Evolutionary conservation across 2,888 invertebrate genomes (phyloP), one percentile per base, ranked within the genome.

Genomic region (Campoplex capitator): DNA sequence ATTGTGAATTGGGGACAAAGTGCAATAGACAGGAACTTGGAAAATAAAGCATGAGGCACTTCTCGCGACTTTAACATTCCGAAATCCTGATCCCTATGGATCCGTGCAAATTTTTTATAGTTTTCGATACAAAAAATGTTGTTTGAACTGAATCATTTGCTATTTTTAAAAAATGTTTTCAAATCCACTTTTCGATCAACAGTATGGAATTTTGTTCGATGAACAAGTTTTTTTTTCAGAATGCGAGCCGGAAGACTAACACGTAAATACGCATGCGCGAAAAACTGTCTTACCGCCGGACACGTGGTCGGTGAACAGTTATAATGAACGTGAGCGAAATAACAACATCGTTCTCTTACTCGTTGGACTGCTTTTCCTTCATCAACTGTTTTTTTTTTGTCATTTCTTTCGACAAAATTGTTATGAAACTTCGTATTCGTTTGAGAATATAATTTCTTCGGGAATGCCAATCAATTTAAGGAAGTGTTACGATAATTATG

Each of bases 271-370:
- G 16, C 51, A n/a, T 80, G 35, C 78, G 62, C 13, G 54, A 65
- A 48, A 81, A 74, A 78, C 62, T 35, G 32, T 35, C 76, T 28
- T 16, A 23, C 45, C 73, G 28, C 62, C 32, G 28, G 51, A 75
- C 83, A 73, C 74, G 62, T 85, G 90, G 86, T 70, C 86, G 77
- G 83, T 87, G 73, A 88, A 90, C 88, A 84, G 90, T 91, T 90
- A 45, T 70, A 91, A 71, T 88, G 70, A 79, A 78, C 87, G 89
- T 82, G 89, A 84, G 48, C 73, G n/a, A 91, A 92, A 92, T 93
- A 89, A 89, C 87, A 92, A 93, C 38, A 51, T 35, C 42, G 7
- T 13, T 67, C 23, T 67, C n/a, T 13, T 54, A 2, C 38, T 51
- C 42, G 42, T 45, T 23, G 45, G 7, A 70, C 6, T 70, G 13